phyloP scores from a whole-genome alignment of 2,113 vertebrate genomes.

The Trematocara marginatum region DNA sequence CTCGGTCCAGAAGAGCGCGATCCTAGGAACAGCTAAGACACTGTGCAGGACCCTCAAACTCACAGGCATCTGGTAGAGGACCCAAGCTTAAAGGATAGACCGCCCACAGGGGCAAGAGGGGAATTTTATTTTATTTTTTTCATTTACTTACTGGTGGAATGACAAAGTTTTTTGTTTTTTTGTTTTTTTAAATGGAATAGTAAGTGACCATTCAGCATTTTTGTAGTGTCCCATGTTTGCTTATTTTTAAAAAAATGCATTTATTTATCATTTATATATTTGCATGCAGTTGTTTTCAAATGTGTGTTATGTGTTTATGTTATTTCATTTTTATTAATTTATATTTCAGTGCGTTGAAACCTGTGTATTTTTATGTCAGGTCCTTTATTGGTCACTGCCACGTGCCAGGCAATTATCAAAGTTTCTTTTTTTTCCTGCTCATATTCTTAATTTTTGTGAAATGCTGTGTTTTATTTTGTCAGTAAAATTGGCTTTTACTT shows the following conservation, averaged over 20 bases:
- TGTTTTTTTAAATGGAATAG: neutral
- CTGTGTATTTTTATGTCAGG: neutral
- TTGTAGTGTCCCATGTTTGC: neutral
- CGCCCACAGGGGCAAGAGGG: too few species aligned
- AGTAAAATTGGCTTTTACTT: neutral
- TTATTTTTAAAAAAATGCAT: neutral
- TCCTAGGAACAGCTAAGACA: neutral
- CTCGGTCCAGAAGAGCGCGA: neutral
- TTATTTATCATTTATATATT: neutral
- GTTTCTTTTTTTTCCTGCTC: neutral
- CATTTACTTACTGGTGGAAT: neutral
- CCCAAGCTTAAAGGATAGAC: too few species aligned
- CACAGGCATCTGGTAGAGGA: neutral
- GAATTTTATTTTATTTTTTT: neutral
- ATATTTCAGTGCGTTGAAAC: neutral
- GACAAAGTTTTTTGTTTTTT: neutral
- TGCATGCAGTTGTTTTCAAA: neutral
- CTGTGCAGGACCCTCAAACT: neutral
- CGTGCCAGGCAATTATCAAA: neutral
- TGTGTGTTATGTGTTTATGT: neutral
- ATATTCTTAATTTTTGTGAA: neutral
- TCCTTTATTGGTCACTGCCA: neutral
- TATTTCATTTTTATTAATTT: neutral
- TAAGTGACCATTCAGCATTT: neutral
- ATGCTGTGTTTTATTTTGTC: neutral